Conservation (phyloP, 1,140 invertebrate genomes). For the Thalassaphorura encarpata region DNA sequence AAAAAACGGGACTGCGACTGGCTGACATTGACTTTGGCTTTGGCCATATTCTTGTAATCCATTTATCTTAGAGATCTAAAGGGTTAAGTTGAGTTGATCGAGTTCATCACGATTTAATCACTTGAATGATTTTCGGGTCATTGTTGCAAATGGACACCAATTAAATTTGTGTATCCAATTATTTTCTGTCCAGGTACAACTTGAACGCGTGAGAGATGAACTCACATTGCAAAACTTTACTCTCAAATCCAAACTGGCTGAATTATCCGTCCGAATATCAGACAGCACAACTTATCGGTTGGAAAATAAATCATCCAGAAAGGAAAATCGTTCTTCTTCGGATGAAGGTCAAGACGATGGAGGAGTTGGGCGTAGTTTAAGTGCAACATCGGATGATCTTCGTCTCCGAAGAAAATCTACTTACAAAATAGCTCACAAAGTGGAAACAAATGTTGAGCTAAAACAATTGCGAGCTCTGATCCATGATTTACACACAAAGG, state of each 20-base stretch:
- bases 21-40: not conserved
- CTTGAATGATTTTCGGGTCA: not conserved
- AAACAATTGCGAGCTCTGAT: conserved; percentile 29
- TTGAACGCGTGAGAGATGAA: conserved; percentile 37
- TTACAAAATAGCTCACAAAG: conserved; percentile 31
- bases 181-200: conserved; percentile 32
- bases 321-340: not conserved
- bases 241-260: conserved; percentile 35
- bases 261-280: conserved; percentile 33
- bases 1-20: not conserved
- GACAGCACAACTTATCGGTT: conserved; percentile 35
- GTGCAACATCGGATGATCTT: conserved; percentile 14
- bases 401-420: conserved; percentile 28
- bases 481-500: conserved; percentile 33
- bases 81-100: not conserved
- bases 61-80: too few relatives aligned
- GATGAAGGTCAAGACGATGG: conserved; percentile 4
- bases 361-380: not conserved
- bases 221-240: conserved; percentile 36
- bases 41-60: too few relatives aligned
- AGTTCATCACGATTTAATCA: not conserved
- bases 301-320: conserved; percentile 24
- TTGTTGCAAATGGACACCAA: not conserved
- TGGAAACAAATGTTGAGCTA: conserved; percentile 24
- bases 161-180: not conserved